Evolutionary conservation across 37 sponge, comb jelly and placozoan genomes (phyloP).

Genomic region (Chondrilla cf. caribensis): DNA sequence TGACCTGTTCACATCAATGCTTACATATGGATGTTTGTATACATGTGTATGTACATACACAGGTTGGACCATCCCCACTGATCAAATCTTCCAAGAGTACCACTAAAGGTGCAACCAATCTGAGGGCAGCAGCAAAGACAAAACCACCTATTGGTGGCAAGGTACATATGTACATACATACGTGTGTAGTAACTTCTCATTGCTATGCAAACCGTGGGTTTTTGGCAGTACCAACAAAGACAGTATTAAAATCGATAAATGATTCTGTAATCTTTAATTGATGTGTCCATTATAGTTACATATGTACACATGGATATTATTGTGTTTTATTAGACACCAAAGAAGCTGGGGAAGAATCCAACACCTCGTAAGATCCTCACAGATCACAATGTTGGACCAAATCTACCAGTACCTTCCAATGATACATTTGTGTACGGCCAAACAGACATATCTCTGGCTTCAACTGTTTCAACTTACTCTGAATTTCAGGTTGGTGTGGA

Average conservation of each 20-base stretch:
- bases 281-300: too few species aligned
- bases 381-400: constrained; percentile 31
- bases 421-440: constrained; percentile 35
- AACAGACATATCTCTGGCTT: constrained; percentile 55
- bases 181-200: too few species aligned
- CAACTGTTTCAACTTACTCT: constrained; percentile 57
- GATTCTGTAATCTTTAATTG: too few species aligned
- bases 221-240: too few species aligned
- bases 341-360: constrained; percentile 10
- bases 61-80: constrained; percentile 45
- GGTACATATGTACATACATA: too few species aligned
- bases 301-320: too few species aligned
- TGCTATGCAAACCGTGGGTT: too few species aligned
- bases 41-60: not conserved
- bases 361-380: constrained; percentile 43
- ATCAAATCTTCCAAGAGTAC: constrained; percentile 20
- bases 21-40: not conserved
- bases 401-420: not conserved
- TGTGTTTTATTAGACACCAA: constrained; percentile 12
- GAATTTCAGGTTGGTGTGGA: constrained; percentile 67
- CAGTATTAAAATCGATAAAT: too few species aligned
- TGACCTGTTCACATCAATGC: not conserved
- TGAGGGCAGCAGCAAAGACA: not conserved
- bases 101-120: not conserved
- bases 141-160: not conserved